Conservation (phyloP, 2,888 invertebrate species). For the Dorcus hopei region DNA sequence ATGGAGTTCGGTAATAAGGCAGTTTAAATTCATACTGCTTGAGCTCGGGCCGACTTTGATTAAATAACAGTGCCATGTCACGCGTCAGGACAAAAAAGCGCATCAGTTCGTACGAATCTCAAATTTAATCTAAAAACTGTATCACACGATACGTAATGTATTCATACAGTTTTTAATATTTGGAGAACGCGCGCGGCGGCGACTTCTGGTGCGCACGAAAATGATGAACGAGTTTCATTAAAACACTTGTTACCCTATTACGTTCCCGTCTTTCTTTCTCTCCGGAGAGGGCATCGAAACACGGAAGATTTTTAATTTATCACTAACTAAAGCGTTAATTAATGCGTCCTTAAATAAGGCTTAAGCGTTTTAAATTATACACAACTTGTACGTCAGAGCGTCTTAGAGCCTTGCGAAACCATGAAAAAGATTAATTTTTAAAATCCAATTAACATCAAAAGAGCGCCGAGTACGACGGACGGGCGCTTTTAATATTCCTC, state of each 20-base stretch:
- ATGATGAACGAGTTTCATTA: constrained; percentile 32
- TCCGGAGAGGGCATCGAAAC: neutral
- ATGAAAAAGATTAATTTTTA: too few relatives aligned
- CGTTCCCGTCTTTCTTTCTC: constrained; percentile 11
- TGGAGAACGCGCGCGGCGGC: constrained; percentile 12
- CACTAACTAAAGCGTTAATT: constrained; percentile 12
- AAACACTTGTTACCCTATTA: constrained; percentile 28
- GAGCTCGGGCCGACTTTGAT: constrained; percentile 33
- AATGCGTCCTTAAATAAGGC: too few relatives aligned
- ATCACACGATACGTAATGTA: constrained; percentile 26
- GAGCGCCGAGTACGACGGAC: neutral
- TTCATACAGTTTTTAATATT: constrained; percentile 28
- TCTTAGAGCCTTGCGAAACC: too few relatives aligned
- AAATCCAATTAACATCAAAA: too few relatives aligned
- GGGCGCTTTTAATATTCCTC: neutral
- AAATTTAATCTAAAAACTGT: constrained; percentile 27
- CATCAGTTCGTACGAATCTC: constrained; percentile 20
- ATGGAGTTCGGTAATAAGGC: constrained; percentile 39
- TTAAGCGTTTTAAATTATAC: too few relatives aligned
- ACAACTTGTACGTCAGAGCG: too few relatives aligned
- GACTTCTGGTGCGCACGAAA: constrained; percentile 8
- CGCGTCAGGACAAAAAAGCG: constrained; percentile 30
- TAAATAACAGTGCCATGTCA: constrained; percentile 40
- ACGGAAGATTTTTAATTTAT: constrained; percentile 17
- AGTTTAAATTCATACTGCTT: constrained; percentile 40